These are phyloP conservation scores for Hoplodrina blanda DNA, from an alignment of 2,888 invertebrate species.

Conservation along the genomic window DNA sequence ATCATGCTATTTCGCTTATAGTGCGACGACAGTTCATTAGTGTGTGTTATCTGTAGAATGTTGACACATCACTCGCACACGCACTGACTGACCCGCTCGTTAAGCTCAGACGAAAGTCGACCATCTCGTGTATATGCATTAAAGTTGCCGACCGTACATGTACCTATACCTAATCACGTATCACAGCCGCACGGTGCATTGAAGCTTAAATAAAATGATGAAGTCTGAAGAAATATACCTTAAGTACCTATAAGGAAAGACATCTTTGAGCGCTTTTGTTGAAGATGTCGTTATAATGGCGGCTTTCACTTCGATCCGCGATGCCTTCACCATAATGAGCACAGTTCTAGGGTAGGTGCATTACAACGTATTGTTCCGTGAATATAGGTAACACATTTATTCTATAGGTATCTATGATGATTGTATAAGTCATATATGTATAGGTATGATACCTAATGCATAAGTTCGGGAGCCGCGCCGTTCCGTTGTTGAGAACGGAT, in stretches of 20 bases:
- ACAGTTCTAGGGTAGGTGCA: constrained; percentile 24
- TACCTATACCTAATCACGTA: constrained; percentile 16
- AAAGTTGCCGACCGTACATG: too few relatives aligned
- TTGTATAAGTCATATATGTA: background rate
- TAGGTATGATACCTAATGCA: too few relatives aligned
- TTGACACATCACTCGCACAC: too few relatives aligned
- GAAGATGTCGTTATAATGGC: constrained; percentile 43
- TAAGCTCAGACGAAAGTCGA: too few relatives aligned
- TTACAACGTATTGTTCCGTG: constrained; percentile 4
- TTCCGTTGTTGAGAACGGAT: background rate
- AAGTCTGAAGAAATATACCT: constrained; percentile 28
- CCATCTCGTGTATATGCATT: too few relatives aligned
- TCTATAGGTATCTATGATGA: background rate
- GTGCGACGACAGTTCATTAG: too few relatives aligned
- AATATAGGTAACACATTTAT: constrained; percentile 15
- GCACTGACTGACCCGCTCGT: too few relatives aligned
- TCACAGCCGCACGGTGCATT: constrained; percentile 15
- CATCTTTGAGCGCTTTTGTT: constrained; percentile 40
- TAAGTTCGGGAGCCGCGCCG: background rate
- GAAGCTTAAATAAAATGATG: constrained; percentile 30
- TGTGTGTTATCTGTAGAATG: too few relatives aligned
- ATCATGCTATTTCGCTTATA: too few relatives aligned
- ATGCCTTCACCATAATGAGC: constrained; percentile 36
- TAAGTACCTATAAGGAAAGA: constrained; percentile 11
- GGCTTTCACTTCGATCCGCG: constrained; percentile 33